These are phyloP conservation scores for Haplochromis burtoni DNA, from an alignment of 2,113 vertebrate genomes.

Conservation along the genomic window DNA sequence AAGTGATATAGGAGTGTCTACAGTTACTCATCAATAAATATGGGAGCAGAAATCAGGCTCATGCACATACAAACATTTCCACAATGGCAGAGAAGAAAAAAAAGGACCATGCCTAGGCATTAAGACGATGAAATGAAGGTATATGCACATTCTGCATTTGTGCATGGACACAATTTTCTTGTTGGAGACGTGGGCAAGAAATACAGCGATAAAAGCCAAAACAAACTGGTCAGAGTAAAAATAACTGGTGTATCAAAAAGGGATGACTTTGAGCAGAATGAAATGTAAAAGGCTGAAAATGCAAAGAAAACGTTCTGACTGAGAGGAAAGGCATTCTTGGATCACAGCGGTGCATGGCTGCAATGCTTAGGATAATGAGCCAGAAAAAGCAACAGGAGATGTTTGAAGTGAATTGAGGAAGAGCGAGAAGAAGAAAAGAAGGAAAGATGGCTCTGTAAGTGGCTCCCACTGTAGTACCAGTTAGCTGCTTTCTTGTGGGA, in stretches of 20 bases:
- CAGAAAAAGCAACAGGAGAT: conserved; percentile 4
- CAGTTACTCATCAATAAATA: neutral
- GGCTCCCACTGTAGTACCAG: neutral
- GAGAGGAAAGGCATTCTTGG: neutral
- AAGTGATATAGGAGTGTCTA: neutral
- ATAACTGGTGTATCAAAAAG: conserved; percentile 6
- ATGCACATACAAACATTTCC: neutral
- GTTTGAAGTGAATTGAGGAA: neutral
- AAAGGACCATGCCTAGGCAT: neutral
- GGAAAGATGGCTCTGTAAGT: neutral
- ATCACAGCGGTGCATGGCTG: neutral
- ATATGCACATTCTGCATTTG: neutral
- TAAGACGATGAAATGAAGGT: neutral
- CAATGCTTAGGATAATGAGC: conserved; percentile 30
- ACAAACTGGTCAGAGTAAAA: neutral
- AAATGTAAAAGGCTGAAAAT: neutral
- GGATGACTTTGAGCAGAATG: neutral
- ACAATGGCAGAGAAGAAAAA: neutral
- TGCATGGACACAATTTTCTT: neutral
- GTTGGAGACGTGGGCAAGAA: neutral
- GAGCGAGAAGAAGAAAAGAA: neutral
- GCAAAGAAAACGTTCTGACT: neutral
- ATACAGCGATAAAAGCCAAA: neutral
- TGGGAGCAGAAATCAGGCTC: neutral
- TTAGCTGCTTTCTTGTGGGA: neutral